These are phyloP conservation scores for Chymomyza fuscimana DNA, from an alignment of 2,888 invertebrate species.

Conservation along the genomic window DNA sequence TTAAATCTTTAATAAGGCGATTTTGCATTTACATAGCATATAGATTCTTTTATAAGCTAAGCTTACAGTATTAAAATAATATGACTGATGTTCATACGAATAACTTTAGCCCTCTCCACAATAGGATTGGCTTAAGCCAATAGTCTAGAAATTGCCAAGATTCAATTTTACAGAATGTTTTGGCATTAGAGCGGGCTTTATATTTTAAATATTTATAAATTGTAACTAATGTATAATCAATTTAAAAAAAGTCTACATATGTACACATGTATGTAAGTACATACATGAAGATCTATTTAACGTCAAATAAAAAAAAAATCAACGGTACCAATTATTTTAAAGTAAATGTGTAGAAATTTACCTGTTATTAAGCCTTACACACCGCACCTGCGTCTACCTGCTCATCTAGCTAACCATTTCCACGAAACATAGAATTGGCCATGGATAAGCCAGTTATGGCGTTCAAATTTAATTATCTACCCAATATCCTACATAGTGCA, in stretches of 20 bases:
- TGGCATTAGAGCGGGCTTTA: neutral
- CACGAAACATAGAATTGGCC: neutral
- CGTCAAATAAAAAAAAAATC: constrained; percentile 18
- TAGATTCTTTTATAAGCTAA: constrained; percentile 54
- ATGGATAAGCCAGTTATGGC: neutral
- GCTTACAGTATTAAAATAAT: constrained; percentile 66
- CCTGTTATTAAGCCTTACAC: constrained; percentile 26
- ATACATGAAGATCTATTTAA: constrained; percentile 20
- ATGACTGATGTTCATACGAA: constrained; percentile 46
- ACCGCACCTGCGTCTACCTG: constrained; percentile 52
- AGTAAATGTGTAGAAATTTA: constrained; percentile 33
- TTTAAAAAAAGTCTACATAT: constrained; percentile 22
- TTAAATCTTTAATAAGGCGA: constrained; percentile 8
- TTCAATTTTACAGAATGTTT: neutral
- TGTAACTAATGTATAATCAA: neutral
- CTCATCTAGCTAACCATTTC: neutral
- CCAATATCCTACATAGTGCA: neutral
- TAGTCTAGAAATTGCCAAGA: too few relatives aligned
- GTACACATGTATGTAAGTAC: constrained; percentile 12
- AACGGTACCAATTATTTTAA: constrained; percentile 20
- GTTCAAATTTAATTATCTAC: neutral
- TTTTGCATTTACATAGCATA: constrained; percentile 7
- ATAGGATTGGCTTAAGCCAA: neutral
- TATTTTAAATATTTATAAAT: neutral
- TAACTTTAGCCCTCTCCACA: neutral